Conservation (phyloP, 2,113 vertebrate species). For the Empidonax traillii region DNA sequence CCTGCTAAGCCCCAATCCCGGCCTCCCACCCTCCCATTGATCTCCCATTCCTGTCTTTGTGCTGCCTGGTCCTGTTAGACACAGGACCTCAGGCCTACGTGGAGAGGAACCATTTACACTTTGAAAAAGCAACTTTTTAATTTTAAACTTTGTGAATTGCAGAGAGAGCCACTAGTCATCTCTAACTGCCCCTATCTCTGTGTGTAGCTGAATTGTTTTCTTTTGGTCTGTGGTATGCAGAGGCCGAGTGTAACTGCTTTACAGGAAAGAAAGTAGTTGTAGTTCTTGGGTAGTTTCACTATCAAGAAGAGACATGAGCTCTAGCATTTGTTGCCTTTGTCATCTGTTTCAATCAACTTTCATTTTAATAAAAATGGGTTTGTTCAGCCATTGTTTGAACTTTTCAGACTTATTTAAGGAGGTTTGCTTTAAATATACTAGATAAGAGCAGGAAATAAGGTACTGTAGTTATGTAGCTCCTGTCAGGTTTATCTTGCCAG, state of each 20-base stretch:
- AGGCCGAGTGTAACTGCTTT: neutral
- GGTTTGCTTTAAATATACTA: neutral
- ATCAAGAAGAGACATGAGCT: conserved; percentile 33
- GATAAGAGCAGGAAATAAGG: neutral
- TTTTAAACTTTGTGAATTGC: conserved; percentile 57
- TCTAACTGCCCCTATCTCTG: conserved; percentile 31
- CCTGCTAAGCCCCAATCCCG: conserved; percentile 78
- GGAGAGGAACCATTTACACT: conserved; percentile 51
- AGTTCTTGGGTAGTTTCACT: conserved; percentile 43
- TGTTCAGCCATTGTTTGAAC: neutral
- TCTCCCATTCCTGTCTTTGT: conserved; percentile 85
- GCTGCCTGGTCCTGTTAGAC: conserved; percentile 79
- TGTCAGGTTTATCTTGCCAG: conserved; percentile 1
- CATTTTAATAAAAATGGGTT: neutral
- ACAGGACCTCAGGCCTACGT: neutral
- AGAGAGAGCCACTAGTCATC: conserved; percentile 11
- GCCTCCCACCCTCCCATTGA: conserved; percentile 80
- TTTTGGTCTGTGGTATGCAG: neutral
- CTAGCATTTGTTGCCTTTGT: neutral
- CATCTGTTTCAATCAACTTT: neutral
- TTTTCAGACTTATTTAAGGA: neutral
- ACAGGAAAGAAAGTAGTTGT: conserved; percentile 42
- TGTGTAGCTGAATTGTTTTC: neutral
- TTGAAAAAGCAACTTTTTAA: conserved; percentile 45
- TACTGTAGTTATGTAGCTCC: neutral